These are phyloP conservation scores for Spialia ferax DNA, from an alignment of 2,888 invertebrate species.

Conservation along the genomic window DNA sequence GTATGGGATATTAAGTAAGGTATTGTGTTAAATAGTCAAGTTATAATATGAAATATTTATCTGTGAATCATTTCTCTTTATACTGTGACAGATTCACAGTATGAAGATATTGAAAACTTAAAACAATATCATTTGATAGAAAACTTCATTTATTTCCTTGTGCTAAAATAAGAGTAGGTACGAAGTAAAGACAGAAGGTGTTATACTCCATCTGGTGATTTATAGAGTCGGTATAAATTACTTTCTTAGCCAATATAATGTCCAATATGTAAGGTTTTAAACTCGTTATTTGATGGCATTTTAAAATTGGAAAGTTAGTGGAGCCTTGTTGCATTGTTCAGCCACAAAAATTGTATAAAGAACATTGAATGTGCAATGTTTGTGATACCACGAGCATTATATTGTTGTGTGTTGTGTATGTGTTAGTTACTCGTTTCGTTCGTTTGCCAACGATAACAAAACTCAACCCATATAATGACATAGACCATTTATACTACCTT, in stretches of 20 bases:
- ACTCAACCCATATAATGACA: constrained; percentile 24
- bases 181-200: no score
- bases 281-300: background rate
- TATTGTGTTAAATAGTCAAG: background rate
- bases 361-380: background rate
- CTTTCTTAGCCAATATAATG: no score
- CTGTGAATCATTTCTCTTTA: background rate
- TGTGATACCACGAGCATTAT: background rate
- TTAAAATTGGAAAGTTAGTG: background rate
- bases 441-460: background rate
- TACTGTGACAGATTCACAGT: background rate
- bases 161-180: no score
- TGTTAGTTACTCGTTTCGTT: background rate
- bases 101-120: no score
- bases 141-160: no score
- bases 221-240: no score
- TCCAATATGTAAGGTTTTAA: no score
- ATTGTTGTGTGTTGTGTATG: background rate
- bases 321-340: background rate
- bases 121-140: no score
- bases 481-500: constrained; percentile 18
- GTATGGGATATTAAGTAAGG: background rate
- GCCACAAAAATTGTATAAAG: background rate
- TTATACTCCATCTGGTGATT: no score
- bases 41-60: background rate